Conservation (phyloP, 2,113 vertebrate species). For the Lontra canadensis region DNA sequence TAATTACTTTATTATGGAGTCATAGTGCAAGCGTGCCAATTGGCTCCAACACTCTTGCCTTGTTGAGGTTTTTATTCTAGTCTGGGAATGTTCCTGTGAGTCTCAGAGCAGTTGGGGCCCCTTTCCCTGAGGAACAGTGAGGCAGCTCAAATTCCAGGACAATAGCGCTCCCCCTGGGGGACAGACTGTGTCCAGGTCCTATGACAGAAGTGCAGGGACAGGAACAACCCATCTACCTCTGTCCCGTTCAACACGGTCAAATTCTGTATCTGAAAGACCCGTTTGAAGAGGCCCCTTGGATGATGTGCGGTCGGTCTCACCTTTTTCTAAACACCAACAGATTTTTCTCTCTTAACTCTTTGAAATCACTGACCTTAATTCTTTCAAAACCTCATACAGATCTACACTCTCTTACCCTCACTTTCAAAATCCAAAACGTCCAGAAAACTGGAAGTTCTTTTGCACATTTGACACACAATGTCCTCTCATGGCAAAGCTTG, state of each 20-base stretch:
- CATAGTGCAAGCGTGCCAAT: not conserved
- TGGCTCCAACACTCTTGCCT: constrained; percentile 19
- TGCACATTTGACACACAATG: not conserved
- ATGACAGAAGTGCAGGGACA: not conserved
- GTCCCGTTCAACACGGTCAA: not conserved
- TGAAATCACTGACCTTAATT: not conserved
- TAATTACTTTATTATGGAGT: constrained; percentile 41
- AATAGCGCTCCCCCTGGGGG: not conserved
- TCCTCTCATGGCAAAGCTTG: not conserved
- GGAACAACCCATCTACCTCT: not conserved
- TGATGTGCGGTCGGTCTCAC: not conserved
- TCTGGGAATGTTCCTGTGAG: constrained; percentile 49
- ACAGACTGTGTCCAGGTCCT: not conserved
- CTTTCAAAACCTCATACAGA: not conserved
- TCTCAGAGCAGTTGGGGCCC: not conserved
- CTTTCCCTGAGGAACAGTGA: not conserved
- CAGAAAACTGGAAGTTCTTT: not conserved
- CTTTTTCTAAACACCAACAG: not conserved
- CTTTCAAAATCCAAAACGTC: constrained; percentile 35
- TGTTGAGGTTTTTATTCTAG: constrained; percentile 53
- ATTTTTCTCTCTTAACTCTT: not conserved
- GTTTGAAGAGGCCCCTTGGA: not conserved
- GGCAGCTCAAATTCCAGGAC: not conserved
- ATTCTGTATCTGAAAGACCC: not conserved
- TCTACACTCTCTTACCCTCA: not conserved